Base-by-base conservation (phyloP, 2,888 invertebrate species). In the Thera britannica region DNA sequence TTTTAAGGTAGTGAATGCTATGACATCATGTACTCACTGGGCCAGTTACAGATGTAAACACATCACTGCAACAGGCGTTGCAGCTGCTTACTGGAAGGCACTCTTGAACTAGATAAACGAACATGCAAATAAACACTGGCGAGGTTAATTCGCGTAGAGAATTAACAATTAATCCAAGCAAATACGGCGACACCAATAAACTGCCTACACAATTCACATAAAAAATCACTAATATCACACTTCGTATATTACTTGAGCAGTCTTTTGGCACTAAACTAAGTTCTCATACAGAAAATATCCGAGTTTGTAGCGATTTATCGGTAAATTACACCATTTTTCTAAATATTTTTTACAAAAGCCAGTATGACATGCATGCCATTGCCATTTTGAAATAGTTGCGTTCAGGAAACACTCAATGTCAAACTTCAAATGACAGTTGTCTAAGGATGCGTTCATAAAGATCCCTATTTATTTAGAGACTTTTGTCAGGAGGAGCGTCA, bases 21-120 rank as follows among this genome's bases (percentile, higher is more conserved):
- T 93, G 93, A 93, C 93, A 93, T 93, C 93, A 93, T 93, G 78
- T 78, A 93, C 93, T 92, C 83, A 93, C 93, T 82, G 83, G 78
- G 86, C 83, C 86, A 85, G 83, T 90, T 88, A 93, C 83, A 89
- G 86, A 88, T 91, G 92, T 93, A 93, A 93, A 93, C 92, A 93
- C 92, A 93, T 93, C 85, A 84, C 91, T 90, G 82, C 83, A 79
- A 82, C 83, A 74, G 75, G 73, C 81, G 78, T 83, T 80, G 80
- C 81, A 73, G 74, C 77, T 77, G 83, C 79, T 81, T 80, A 78
- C 81, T 74, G 75, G 77, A 77, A 78, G 82, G 75, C 72, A 76
- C 74, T 72, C 73, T 68, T 72, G 62, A 66, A 64, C 70, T 71
- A 55, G 68, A 59, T 68, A 49, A 49, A 58, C 72, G 71, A 79